Evolutionary conservation across 2,888 invertebrate genomes (phyloP).

Genomic region (Meandrusa payeni): DNA sequence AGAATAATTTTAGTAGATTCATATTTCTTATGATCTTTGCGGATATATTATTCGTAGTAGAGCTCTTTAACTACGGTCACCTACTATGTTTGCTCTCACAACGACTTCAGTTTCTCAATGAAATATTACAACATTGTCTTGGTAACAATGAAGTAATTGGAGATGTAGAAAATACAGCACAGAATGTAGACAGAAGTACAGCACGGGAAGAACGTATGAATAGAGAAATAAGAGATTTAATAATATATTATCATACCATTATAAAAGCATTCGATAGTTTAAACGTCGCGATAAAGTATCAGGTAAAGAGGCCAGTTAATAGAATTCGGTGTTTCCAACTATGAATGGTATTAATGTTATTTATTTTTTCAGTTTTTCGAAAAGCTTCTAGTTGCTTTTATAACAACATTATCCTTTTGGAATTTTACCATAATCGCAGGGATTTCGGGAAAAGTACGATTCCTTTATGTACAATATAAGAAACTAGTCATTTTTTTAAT

Average conservation of each 20-base stretch:
- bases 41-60: not conserved
- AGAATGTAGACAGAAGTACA: not conserved
- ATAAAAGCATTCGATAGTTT: conserved; percentile 3
- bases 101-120: conserved; percentile 4
- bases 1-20: too few relatives aligned
- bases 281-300: conserved; percentile 12
- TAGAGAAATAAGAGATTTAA: conserved; percentile 1
- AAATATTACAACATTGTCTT: not conserved
- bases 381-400: not conserved
- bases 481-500: too few relatives aligned
- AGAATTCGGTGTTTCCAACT: too few relatives aligned
- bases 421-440: not conserved
- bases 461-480: too few relatives aligned
- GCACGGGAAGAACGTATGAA: not conserved
- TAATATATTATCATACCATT: not conserved
- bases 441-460: too few relatives aligned
- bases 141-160: not conserved
- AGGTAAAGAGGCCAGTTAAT: too few relatives aligned
- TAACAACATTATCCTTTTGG: conserved; percentile 1
- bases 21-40: not conserved
- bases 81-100: conserved; percentile 1
- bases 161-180: not conserved
- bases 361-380: conserved; percentile 9
- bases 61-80: conserved; percentile 7
- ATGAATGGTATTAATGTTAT: too few relatives aligned